phyloP scores from a whole-genome alignment of 2,797 vertebrate species.

The Pipistrellus kuhlii region DNA sequence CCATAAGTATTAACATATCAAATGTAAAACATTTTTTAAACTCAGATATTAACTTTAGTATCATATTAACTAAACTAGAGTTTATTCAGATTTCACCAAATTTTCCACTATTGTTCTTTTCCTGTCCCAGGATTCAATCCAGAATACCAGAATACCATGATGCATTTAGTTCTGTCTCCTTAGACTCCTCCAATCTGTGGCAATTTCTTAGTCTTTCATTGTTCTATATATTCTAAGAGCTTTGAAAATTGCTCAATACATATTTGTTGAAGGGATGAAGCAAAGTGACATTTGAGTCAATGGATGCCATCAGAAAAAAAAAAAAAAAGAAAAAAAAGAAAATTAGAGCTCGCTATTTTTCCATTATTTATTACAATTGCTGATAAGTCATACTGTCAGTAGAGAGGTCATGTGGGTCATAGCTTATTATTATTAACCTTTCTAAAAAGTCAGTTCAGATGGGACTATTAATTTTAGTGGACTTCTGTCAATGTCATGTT shows the following conservation, averaged over 20 bases:
- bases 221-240: not conserved
- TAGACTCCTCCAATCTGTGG: not conserved
- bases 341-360: not conserved
- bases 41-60: not conserved
- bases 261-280: slow-evolving; percentile 7
- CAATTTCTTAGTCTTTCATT: not conserved
- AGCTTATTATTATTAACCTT: not conserved
- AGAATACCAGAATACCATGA: not conserved
- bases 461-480: not conserved
- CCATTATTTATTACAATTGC: not conserved
- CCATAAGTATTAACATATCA: not conserved
- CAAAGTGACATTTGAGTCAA: not conserved
- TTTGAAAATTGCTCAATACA: not conserved
- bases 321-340: not conserved
- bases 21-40: not conserved
- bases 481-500: not conserved
- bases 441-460: not conserved
- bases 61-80: not conserved
- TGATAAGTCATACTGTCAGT: not conserved
- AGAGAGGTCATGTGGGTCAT: not conserved
- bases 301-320: not conserved
- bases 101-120: not conserved
- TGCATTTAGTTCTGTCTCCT: not conserved
- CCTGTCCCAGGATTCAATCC: not conserved
- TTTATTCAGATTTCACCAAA: not conserved